Evolutionary conservation across 2,113 vertebrate genomes (phyloP).

Genomic region (Lynx canadensis): DNA sequence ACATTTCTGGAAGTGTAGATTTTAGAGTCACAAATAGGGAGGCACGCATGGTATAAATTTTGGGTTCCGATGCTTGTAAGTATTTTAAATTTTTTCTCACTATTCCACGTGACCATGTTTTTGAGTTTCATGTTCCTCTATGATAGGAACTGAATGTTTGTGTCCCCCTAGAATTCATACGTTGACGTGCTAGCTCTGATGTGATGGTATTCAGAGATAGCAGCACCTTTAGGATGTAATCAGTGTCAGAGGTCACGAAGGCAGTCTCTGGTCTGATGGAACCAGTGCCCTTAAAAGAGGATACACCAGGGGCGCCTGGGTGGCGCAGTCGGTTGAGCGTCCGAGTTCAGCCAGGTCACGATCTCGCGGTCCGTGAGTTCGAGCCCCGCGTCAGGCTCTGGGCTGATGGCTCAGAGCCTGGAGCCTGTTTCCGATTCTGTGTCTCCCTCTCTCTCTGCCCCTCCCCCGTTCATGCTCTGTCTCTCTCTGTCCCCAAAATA

Average conservation of each 20-base stretch:
- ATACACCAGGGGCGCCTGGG: neutral
- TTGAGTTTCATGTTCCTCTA: neutral
- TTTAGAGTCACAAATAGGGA: slow-evolving; percentile 8
- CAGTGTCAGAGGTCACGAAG: neutral
- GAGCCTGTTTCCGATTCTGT: too few relatives aligned
- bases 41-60: neutral
- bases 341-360: too few relatives aligned
- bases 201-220: neutral
- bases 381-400: too few relatives aligned
- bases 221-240: neutral
- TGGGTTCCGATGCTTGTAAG: neutral
- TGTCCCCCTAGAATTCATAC: neutral
- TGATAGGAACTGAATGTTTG: neutral
- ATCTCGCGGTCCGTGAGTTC: too few relatives aligned
- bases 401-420: too few relatives aligned
- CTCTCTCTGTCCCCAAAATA: too few relatives aligned
- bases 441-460: too few relatives aligned
- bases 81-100: neutral
- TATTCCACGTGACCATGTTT: neutral
- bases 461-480: too few relatives aligned
- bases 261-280: neutral
- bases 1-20: slow-evolving; percentile 40
- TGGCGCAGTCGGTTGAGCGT: too few relatives aligned
- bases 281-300: neutral
- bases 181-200: neutral